Evolutionary conservation across 2,113 vertebrate species (phyloP), one percentile per base, ranked within the genome.

Genomic region (Sinocyclocheilus maitianheensis): DNA sequence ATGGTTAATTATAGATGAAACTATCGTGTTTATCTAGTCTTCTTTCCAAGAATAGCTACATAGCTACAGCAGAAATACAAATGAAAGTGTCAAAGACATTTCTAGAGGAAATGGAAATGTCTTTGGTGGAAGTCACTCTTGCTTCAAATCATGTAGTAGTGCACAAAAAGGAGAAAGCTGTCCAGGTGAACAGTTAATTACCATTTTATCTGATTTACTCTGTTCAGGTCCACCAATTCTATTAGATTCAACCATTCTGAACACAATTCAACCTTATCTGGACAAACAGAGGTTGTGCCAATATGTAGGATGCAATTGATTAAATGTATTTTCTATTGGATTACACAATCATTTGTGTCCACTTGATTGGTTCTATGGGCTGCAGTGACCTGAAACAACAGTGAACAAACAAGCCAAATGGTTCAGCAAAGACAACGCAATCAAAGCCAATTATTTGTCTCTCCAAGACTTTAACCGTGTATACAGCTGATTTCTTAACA

Each of bases 361-460:
- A 40, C 65, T 84, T 74, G 67, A 83, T 83, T 74, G 81, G 67
- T 72, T 72, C 65, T 53, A 37, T 69, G 14, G 48, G 63, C 65
- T 71, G 51, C 81, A 24, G 26, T 84, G 69, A 84, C 67, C 81
- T 58, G 30, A 74, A 84, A 84, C 53, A 60, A 60, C 67, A 58
- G 51, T 13, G 34, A 74, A 60, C 48, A 74, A 83, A 74, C 43
- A 74, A 43, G 51, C 18, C 6, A 60, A 74, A 74, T 83, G 81
- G 51, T 69, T 83, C 69, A 58, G 69, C 18, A 51, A 53, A 13
- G 63, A 82, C 26, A 82, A 82, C 1, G 1, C 5, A 26, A 34
- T 53, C 43, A 82, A 82, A 82, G 46, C 24, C 43, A 13, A 55
- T 83, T 83, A 55, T 24, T 40, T 72, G 46, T 40, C 65, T 58